Percentiles rank a stretch among this genome's conserved stretches.
Conservation (phyloP, 2,888 invertebrate species). For the Orthosia incerta region DNA sequence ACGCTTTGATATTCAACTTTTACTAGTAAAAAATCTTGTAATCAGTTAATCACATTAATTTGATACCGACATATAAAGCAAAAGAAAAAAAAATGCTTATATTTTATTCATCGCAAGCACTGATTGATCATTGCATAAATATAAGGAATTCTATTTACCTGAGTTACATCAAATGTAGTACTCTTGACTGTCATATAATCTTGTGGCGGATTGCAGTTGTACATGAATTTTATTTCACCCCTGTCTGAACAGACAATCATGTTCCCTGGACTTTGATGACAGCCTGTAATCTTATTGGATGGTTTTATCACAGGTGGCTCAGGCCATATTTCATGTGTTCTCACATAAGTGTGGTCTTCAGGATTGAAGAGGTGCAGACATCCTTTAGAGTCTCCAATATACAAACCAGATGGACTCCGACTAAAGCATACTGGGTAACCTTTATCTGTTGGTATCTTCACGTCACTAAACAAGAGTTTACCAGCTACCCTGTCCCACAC, state of each 20-base stretch:
- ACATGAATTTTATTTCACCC: conserved; percentile 87
- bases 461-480: conserved; percentile 80
- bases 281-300: conserved; percentile 84
- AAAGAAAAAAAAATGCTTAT: too few relatives aligned
- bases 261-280: conserved; percentile 82
- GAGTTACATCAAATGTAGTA: conserved; percentile 84
- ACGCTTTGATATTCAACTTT: too few relatives aligned
- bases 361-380: conserved; percentile 85
- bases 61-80: too few relatives aligned
- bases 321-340: conserved; percentile 82
- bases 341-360: conserved; percentile 76
- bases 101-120: too few relatives aligned
- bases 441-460: conserved; percentile 82
- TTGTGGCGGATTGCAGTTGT: conserved; percentile 85
- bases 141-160: conserved; percentile 73
- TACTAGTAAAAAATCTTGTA: too few relatives aligned
- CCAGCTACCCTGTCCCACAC: conserved; percentile 91
- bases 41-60: too few relatives aligned
- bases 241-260: conserved; percentile 87
- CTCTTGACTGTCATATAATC: conserved; percentile 81
- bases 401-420: conserved; percentile 84
- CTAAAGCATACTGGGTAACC: conserved; percentile 85
- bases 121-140: background rate
- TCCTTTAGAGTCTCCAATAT: conserved; percentile 87
- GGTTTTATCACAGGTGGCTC: conserved; percentile 80